Base-by-base conservation (phyloP, 1,140 invertebrate genomes). In the Diprion similis region DNA sequence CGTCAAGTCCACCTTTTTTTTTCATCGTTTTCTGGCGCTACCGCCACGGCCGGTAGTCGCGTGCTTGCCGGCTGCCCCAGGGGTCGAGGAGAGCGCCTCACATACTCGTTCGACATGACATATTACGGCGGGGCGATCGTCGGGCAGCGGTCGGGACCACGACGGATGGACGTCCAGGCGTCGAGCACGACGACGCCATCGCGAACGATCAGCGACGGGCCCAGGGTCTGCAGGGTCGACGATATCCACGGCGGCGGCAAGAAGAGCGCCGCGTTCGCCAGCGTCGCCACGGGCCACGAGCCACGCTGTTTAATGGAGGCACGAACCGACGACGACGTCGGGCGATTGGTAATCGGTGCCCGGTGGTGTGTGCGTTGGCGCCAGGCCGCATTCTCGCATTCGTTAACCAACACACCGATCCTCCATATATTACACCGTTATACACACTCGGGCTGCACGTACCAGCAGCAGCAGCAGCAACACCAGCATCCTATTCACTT, bases 351-450 rank as follows among this genome's bases (percentile, higher is more conserved):
- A 17, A 59, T 59, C n/a, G 51, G 51, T 59, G n/a, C 11, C 18
- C 19, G 37, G 66, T 19, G 18, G 37, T 70, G 83, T 84, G 78
- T 83, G 79, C 78, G 82, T 84, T 85, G 85, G 84, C 85, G 85
- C 85, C 85, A 86, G 83, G 84, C 83, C 80, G 82, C 85, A 86
- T 86, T 86, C 85, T 85, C 84, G 83, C 82, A 84, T 86, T 86
- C 78, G 82, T 86, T 85, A 83, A 83, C 81, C 72, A 79, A 83
- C 78, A 77, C 80, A 68, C 51, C n/a, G 51, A 59, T 8, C 24
- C 24, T 4, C 24, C 24, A 6, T 37, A 37, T 37, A 37, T 37
- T 37, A 37, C 24, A 37, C 24, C 24, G 24, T 6, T 6, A 6
- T 37, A 37, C 24, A 37, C 24, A 37, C 11, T 59, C 11, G 51